Percentiles rank a stretch among this genome's conserved stretches.
Evolutionary conservation across 2,888 invertebrate genomes (phyloP).

Genomic region (Andrena dorsata): DNA sequence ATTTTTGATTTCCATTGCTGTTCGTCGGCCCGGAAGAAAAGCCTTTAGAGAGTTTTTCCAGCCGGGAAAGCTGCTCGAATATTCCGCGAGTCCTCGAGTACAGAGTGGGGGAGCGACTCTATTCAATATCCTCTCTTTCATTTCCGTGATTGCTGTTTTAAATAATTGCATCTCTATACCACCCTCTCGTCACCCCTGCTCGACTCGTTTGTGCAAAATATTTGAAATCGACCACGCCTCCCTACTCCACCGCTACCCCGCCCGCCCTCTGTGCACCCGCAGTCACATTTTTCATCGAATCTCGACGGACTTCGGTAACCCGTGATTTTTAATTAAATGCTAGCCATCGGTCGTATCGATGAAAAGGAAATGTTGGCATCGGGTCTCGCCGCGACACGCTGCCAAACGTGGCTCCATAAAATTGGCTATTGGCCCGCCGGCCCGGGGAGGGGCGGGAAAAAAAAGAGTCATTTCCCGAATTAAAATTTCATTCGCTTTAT

Average conservation of each 20-base stretch:
- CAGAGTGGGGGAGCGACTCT: constrained; percentile 52
- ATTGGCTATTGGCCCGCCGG: constrained; percentile 43
- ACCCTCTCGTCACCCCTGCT: constrained; percentile 9
- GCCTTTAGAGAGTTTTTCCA: constrained; percentile 83
- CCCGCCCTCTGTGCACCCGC: not conserved
- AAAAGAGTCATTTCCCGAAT: constrained; percentile 45
- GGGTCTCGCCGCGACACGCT: constrained; percentile 25
- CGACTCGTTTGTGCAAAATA: constrained; percentile 58
- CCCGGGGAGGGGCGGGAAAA: not conserved
- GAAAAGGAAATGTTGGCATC: constrained; percentile 56
- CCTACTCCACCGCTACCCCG: constrained; percentile 9
- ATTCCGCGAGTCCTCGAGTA: constrained; percentile 63
- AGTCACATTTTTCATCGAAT: constrained; percentile 36
- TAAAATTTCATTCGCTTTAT: constrained; percentile 22
- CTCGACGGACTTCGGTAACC: constrained; percentile 22
- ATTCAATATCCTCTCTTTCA: constrained; percentile 80
- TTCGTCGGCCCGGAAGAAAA: constrained; percentile 77
- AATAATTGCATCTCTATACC: constrained; percentile 79
- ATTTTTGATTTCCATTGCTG: constrained; percentile 83
- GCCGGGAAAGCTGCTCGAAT: constrained; percentile 78
- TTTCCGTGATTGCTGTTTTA: constrained; percentile 83
- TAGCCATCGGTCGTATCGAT: constrained; percentile 33
- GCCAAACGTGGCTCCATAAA: constrained; percentile 49
- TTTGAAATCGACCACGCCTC: constrained; percentile 51
- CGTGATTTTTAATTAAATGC: constrained; percentile 69